A percentile compares a stretch with the other conserved stretches of the same genome.
These are phyloP conservation scores for Bombylius major DNA, from an alignment of 2,888 invertebrate species.

Conservation along the genomic window DNA sequence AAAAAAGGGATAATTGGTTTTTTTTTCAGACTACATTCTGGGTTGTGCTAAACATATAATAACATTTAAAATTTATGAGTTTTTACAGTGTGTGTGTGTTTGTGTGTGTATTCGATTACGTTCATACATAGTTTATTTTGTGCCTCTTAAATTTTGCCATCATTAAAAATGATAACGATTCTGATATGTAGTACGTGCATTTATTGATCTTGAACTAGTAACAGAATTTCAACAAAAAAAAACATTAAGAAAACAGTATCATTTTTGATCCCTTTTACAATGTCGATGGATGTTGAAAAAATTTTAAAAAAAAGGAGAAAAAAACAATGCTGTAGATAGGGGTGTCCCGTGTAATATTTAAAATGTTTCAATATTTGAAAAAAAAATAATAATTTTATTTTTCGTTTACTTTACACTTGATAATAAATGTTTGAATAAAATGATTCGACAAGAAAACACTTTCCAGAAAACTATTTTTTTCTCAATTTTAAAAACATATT, in stretches of 20 bases:
- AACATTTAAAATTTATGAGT: slow-evolving; percentile 12
- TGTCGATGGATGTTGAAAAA: neutral
- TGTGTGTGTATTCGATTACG: too few relatives aligned
- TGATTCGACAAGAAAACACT: too few relatives aligned
- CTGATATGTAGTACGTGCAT: too few relatives aligned
- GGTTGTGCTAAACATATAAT: neutral
- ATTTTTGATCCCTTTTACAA: neutral
- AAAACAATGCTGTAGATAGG: neutral
- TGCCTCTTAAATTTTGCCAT: slow-evolving; percentile 9
- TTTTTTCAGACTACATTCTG: neutral
- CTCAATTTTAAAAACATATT: too few relatives aligned
- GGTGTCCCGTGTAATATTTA: neutral
- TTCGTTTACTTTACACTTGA: neutral
- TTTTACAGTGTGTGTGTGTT: neutral
- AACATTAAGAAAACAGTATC: too few relatives aligned
- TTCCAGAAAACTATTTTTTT: too few relatives aligned
- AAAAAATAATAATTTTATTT: neutral
- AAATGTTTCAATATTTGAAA: neutral
- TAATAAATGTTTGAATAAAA: too few relatives aligned
- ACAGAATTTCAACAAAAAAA: too few relatives aligned
- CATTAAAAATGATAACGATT: neutral
- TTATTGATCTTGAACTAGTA: too few relatives aligned
- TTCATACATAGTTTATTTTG: neutral
- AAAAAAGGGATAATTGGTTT: neutral
- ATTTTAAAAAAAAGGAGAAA: too few relatives aligned